Conservation (phyloP, 2,797 vertebrate genomes). For the Aviceda cuculoides region DNA sequence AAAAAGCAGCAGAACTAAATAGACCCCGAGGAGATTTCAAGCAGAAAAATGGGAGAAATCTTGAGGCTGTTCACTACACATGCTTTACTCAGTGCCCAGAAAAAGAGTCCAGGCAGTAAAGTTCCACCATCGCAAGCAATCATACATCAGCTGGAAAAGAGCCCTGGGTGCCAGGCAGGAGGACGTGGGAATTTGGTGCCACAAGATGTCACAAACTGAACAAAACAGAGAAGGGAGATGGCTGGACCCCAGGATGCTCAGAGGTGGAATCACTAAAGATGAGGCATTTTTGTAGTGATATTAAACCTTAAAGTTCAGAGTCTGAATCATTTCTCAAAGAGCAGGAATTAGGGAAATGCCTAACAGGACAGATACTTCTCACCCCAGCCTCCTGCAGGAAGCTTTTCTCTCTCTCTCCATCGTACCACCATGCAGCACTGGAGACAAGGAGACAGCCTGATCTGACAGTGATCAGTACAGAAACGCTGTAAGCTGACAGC, state of each 20-base stretch:
- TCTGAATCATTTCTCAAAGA: neutral
- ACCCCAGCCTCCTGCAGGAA: neutral
- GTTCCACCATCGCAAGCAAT: accelerated
- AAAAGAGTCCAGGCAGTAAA: neutral
- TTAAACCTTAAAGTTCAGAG: neutral
- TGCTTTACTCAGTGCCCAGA: neutral
- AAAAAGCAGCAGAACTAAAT: neutral
- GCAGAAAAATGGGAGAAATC: neutral
- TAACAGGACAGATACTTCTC: neutral
- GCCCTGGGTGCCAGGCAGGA: neutral
- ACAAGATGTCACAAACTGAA: neutral
- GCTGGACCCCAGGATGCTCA: too few relatives aligned
- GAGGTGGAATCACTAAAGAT: neutral
- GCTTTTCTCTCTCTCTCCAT: neutral
- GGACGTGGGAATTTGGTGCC: neutral
- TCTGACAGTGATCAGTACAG: accelerated
- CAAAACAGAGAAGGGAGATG: neutral
- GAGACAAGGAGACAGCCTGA: neutral
- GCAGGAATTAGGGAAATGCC: neutral
- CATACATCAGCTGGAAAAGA: neutral
- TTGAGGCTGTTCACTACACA: neutral
- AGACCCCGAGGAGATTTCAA: neutral
- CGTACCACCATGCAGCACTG: accelerated
- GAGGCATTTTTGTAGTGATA: neutral
- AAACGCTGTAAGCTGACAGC: neutral